Percentiles rank a stretch among this genome's conserved stretches.
phyloP scores from a whole-genome alignment of 1,140 invertebrate genomes.

The Hesperophylax magnus region DNA sequence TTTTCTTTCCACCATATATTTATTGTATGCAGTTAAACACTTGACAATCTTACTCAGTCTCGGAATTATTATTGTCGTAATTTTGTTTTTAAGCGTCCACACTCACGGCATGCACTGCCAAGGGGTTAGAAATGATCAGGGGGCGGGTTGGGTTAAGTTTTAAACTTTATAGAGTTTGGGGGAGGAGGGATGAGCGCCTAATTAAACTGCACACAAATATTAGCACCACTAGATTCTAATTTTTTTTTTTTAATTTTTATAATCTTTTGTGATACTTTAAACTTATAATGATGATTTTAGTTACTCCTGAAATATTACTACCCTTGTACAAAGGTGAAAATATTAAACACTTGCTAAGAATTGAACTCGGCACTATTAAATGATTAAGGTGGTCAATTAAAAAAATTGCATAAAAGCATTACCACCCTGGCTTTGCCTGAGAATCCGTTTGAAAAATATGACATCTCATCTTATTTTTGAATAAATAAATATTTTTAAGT shows the following conservation, averaged over 20 bases:
- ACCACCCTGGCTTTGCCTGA: too few relatives aligned
- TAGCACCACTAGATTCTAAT: background rate
- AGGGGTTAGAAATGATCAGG: background rate
- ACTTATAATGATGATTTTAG: too few relatives aligned
- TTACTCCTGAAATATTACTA: too few relatives aligned
- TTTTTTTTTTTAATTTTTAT: background rate
- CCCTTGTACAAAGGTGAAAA: too few relatives aligned
- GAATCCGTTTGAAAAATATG: too few relatives aligned
- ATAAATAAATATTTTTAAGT: too few relatives aligned
- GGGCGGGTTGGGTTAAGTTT: background rate
- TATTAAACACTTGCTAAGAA: too few relatives aligned
- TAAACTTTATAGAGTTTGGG: background rate
- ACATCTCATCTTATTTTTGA: too few relatives aligned
- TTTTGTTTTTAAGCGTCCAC: constrained; percentile 50
- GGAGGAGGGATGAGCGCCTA: background rate
- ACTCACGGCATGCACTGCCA: constrained; percentile 50
- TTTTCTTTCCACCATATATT: constrained; percentile 47
- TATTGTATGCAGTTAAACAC: constrained; percentile 54
- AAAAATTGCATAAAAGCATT: background rate
- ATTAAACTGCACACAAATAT: background rate
- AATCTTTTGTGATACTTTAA: background rate
- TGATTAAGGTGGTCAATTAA: background rate
- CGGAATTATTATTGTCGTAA: background rate
- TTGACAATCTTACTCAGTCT: constrained; percentile 15
- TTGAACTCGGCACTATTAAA: background rate